A percentile compares a stretch with the other conserved stretches of the same genome.
These are phyloP conservation scores for Pampusana beccarii DNA, from an alignment of 2,113 vertebrate genomes.

Conservation along the genomic window DNA sequence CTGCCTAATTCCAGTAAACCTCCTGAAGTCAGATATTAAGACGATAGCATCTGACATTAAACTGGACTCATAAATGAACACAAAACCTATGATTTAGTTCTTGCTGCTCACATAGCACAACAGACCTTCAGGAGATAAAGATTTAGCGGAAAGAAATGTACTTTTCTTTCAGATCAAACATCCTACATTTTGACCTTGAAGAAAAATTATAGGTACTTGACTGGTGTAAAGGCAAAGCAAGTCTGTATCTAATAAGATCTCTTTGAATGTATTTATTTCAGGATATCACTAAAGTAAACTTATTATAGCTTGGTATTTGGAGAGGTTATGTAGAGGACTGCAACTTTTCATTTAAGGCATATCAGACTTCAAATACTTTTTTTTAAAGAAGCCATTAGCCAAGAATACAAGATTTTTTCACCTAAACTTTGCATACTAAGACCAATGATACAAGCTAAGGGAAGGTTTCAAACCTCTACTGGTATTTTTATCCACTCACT, in stretches of 20 bases:
- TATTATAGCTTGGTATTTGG: neutral
- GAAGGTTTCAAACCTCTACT: neutral
- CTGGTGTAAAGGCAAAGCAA: neutral
- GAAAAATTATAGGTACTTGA: neutral
- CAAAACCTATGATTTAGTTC: neutral
- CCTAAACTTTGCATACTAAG: neutral
- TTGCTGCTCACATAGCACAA: neutral
- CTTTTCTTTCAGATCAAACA: neutral
- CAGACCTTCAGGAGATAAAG: neutral
- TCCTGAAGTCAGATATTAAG: constrained; percentile 17
- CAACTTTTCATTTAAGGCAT: neutral
- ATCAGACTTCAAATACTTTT: neutral
- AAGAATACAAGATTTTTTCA: neutral
- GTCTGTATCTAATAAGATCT: constrained; percentile 6
- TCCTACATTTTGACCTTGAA: constrained; percentile 14
- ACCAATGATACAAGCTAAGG: neutral
- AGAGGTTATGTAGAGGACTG: neutral
- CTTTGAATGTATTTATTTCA: constrained; percentile 18
- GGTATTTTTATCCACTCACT: neutral
- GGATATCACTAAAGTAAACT: neutral
- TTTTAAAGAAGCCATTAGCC: neutral
- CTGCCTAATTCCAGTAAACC: neutral
- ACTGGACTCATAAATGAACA: neutral
- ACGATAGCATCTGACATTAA: constrained; percentile 26
- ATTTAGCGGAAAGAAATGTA: neutral